These are phyloP conservation scores for Gadus macrocephalus DNA, from an alignment of 2,113 vertebrate genomes.

Conservation along the genomic window DNA sequence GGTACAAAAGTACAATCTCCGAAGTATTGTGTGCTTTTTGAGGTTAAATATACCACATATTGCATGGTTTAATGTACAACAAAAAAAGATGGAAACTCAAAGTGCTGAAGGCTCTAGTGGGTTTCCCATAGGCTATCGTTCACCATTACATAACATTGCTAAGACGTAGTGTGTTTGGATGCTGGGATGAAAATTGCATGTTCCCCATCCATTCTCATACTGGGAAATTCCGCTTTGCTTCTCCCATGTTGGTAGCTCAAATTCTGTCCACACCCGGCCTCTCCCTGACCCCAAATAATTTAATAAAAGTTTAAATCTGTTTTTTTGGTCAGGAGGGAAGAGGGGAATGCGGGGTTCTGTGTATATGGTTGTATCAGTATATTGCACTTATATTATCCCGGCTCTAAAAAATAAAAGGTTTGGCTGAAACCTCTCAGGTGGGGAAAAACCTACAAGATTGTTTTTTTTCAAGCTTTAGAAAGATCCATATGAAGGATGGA, in stretches of 20 bases:
- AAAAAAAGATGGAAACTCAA: constrained; percentile 1
- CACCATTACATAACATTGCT: constrained; percentile 47
- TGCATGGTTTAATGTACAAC: neutral
- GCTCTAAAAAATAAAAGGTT: too few relatives aligned
- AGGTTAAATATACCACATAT: neutral
- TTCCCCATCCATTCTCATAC: constrained; percentile 65
- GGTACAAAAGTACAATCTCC: too few relatives aligned
- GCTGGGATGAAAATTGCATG: constrained; percentile 53
- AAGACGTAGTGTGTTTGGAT: constrained; percentile 34
- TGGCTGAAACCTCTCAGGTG: too few relatives aligned
- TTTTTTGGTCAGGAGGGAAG: neutral
- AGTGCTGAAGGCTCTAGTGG: constrained; percentile 16
- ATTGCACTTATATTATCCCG: too few relatives aligned
- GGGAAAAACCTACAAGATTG: too few relatives aligned
- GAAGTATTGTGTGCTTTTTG: too few relatives aligned
- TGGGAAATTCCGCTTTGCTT: constrained; percentile 54
- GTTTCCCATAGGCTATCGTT: constrained; percentile 38
- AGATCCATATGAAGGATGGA: too few relatives aligned
- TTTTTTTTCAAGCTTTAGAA: too few relatives aligned
- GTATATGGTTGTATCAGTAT: too few relatives aligned
- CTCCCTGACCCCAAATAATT: constrained; percentile 65
- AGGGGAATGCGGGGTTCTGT: too few relatives aligned
- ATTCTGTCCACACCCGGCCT: constrained; percentile 62
- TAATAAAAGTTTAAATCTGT: constrained; percentile 70
- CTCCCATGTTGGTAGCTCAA: constrained; percentile 66